phyloP scores from a whole-genome alignment of 2,113 vertebrate species.

The Poicephalus meyeri region DNA sequence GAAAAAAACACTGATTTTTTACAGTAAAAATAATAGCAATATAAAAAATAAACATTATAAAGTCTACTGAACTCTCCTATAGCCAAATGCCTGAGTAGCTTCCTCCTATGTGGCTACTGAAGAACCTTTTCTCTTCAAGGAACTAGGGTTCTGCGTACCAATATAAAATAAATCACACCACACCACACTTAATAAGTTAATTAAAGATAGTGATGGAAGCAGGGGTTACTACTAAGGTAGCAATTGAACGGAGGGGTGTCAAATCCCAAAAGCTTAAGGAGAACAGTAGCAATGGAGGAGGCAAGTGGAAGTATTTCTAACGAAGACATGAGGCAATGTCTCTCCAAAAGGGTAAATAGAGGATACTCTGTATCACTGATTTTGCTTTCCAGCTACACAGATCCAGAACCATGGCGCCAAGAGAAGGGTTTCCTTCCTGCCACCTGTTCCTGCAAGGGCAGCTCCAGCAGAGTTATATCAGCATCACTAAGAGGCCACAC shows the following conservation, averaged over 20 bases:
- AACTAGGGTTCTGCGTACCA: not conserved
- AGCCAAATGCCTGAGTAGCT: not conserved
- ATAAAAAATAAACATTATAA: not conserved
- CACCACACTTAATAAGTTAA: not conserved
- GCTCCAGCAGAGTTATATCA: not conserved
- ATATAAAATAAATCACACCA: not conserved
- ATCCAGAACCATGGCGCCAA: not conserved
- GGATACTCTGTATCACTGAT: not conserved
- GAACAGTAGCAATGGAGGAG: not conserved
- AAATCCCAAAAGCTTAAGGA: not conserved
- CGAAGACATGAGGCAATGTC: not conserved
- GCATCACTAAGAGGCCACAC: not conserved
- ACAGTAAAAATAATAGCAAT: not conserved
- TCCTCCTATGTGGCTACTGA: not conserved
- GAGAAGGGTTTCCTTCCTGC: not conserved
- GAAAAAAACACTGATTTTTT: not conserved
- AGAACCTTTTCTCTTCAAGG: not conserved
- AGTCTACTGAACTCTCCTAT: not conserved
- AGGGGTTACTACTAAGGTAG: not conserved
- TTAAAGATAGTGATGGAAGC: not conserved
- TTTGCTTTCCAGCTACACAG: not conserved
- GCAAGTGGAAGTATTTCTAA: not conserved
- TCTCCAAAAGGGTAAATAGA: not conserved
- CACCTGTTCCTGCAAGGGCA: not conserved
- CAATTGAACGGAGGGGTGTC: not conserved